Conservation (phyloP, 35 echinoderm and acorn worm genomes). For the Apostichopus californicus region DNA sequence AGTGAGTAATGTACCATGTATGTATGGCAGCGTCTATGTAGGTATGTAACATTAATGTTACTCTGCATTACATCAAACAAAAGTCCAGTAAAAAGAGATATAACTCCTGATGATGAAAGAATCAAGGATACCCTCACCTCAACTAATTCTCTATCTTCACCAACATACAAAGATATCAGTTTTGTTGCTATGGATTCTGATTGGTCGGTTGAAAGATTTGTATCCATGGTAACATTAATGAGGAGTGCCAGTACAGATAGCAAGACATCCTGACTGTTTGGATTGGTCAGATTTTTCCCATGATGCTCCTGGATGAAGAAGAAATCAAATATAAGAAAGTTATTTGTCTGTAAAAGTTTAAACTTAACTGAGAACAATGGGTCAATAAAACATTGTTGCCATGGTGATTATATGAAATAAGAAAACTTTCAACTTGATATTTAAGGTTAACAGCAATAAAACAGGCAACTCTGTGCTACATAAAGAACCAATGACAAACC, state of each 20-base stretch:
- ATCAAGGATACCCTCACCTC: slow-evolving; percentile 18
- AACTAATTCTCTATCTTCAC: slow-evolving; percentile 9
- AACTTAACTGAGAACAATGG: no score
- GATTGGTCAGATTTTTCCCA: slow-evolving; percentile 20
- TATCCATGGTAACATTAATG: slow-evolving; percentile 66
- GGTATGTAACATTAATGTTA: neutral
- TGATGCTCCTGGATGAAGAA: slow-evolving; percentile 35
- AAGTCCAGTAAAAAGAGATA: neutral
- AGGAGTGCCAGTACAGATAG: slow-evolving; percentile 57
- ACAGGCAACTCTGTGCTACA: no score
- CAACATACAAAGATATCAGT: slow-evolving; percentile 1
- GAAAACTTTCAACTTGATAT: no score
- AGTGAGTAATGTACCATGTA: no score
- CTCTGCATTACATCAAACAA: neutral
- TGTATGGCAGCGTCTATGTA: no score
- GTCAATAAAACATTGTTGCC: no score
- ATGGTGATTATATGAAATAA: no score
- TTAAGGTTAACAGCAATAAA: no score
- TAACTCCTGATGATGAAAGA: neutral
- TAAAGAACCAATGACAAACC: no score
- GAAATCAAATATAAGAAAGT: neutral
- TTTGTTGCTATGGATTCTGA: slow-evolving; percentile 28
- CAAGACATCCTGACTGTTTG: slow-evolving; percentile 44
- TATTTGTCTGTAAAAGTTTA: neutral
- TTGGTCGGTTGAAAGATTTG: slow-evolving; percentile 36